Conservation (phyloP, 2,113 vertebrate species). For the Spermophilus dauricus region DNA sequence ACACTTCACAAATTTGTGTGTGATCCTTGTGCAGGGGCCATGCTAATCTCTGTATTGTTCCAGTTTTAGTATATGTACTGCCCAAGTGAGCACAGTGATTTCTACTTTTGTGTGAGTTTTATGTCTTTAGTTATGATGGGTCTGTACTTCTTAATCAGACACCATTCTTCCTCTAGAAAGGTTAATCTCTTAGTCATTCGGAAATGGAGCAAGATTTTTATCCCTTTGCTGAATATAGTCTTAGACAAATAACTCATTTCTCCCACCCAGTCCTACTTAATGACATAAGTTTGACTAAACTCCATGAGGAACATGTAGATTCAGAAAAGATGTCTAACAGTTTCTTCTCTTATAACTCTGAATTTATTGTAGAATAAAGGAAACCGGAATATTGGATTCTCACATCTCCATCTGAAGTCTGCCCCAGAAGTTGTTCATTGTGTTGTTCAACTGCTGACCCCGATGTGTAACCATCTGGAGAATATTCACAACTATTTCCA, state of each 20-base stretch:
- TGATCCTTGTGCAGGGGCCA: no score
- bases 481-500: conserved; percentile 98
- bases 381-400: conserved; percentile 93
- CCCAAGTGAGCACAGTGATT: no score
- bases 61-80: no score
- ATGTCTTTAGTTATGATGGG: background rate
- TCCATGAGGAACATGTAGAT: conserved; percentile 5
- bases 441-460: conserved; percentile 91
- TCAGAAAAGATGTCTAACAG: background rate
- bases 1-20: no score
- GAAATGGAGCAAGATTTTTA: background rate
- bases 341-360: conserved; percentile 64
- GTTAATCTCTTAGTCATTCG: background rate
- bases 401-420: conserved; percentile 94
- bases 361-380: conserved; percentile 89
- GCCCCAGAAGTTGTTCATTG: conserved; percentile 89
- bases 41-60: no score
- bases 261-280: background rate
- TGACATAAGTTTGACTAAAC: background rate
- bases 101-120: background rate
- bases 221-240: background rate
- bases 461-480: conserved; percentile 96
- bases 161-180: background rate
- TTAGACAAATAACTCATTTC: background rate
- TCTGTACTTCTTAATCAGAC: background rate